phyloP scores from a whole-genome alignment of 1,140 invertebrate genomes.

The Adelges cooleyi region DNA sequence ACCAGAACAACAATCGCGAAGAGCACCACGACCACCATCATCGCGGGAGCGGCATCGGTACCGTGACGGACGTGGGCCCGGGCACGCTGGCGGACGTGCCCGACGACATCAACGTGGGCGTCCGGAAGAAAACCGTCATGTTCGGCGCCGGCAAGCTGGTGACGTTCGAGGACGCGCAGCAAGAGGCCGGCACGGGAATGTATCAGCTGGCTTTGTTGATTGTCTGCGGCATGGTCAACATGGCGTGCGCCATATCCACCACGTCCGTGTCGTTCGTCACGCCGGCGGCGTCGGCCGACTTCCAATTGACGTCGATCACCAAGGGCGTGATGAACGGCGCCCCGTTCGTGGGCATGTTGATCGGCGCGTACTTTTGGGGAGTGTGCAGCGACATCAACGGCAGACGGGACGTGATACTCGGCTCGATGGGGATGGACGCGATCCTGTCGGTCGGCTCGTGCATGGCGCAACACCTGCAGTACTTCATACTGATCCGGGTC shows the following conservation, averaged over 20 bases:
- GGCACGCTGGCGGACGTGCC: neutral
- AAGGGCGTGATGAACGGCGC: conserved; percentile 5
- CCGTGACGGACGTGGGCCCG: neutral
- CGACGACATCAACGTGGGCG: neutral
- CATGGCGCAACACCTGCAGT: neutral
- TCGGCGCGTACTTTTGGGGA: conserved; percentile 20
- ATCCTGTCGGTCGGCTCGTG: neutral
- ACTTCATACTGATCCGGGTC: neutral
- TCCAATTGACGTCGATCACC: neutral
- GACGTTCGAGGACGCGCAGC: neutral
- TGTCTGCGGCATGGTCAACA: conserved; percentile 1
- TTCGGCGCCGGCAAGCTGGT: neutral
- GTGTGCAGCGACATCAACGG: conserved; percentile 1
- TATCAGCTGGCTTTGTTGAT: conserved; percentile 1
- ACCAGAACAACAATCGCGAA: no score
- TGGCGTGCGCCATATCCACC: conserved; percentile 6
- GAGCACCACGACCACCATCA: neutral
- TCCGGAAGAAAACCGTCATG: neutral
- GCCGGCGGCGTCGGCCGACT: neutral
- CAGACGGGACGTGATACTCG: neutral
- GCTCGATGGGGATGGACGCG: conserved; percentile 2
- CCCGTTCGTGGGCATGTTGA: conserved; percentile 4
- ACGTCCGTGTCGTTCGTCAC: neutral
- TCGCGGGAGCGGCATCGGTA: neutral
- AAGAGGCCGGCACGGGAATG: neutral